These are phyloP conservation scores for Pterostichus madidus DNA, from an alignment of 2,888 invertebrate species.

Conservation along the genomic window DNA sequence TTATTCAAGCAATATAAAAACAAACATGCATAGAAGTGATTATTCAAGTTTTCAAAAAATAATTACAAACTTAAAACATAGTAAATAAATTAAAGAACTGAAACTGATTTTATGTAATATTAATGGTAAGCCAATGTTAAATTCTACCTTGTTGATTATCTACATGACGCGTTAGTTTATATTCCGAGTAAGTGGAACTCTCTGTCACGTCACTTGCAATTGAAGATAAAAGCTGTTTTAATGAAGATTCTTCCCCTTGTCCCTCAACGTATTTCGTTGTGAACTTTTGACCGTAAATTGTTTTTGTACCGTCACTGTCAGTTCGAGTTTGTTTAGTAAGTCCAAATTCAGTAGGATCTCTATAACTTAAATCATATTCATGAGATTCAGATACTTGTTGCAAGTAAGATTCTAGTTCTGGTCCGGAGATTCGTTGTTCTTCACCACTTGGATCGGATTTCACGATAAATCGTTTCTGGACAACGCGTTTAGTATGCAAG, in stretches of 20 bases:
- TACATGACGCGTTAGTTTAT: slow-evolving; percentile 63
- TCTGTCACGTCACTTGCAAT: slow-evolving; percentile 64
- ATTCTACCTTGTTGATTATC: slow-evolving; percentile 66
- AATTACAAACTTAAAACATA: slow-evolving; percentile 43
- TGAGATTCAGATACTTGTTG: slow-evolving; percentile 69
- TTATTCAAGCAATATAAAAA: slow-evolving; percentile 37
- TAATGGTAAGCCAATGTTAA: slow-evolving; percentile 62
- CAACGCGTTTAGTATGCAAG: slow-evolving; percentile 78
- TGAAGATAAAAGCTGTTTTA: slow-evolving; percentile 62
- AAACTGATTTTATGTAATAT: slow-evolving; percentile 34
- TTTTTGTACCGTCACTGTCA: slow-evolving; percentile 73
- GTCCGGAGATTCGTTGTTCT: slow-evolving; percentile 68
- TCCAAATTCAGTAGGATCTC: slow-evolving; percentile 64
- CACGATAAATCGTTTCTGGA: slow-evolving; percentile 78
- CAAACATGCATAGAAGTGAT: slow-evolving; percentile 53
- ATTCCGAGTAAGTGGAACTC: slow-evolving; percentile 58
- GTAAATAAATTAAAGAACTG: not conserved
- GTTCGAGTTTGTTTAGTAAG: slow-evolving; percentile 67
- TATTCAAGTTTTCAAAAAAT: slow-evolving; percentile 38
- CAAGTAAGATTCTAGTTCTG: slow-evolving; percentile 73
- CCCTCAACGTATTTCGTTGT: slow-evolving; percentile 57
- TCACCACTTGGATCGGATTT: slow-evolving; percentile 71
- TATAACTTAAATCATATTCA: slow-evolving; percentile 61
- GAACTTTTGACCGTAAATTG: slow-evolving; percentile 73
- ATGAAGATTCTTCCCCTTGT: slow-evolving; percentile 59